A percentile compares a stretch with the other conserved stretches of the same genome.
These are phyloP conservation scores for Congeria kusceri DNA, from an alignment of 2,888 invertebrate genomes.

Conservation along the genomic window DNA sequence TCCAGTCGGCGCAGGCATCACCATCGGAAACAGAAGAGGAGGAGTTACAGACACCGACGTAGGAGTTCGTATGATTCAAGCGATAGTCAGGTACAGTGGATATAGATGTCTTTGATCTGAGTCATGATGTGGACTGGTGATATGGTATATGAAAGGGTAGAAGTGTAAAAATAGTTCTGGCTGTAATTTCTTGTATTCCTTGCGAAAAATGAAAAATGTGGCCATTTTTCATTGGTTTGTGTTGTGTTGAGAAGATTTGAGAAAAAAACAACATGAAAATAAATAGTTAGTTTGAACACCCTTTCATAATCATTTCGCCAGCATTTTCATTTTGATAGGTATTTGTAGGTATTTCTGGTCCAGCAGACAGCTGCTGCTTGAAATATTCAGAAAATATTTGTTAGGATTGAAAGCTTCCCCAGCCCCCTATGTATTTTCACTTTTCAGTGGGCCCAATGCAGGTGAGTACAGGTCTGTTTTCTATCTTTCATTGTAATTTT, in stretches of 20 bases:
- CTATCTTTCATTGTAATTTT: not conserved
- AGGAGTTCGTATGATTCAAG: conserved; percentile 68
- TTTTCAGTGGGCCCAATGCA: conserved; percentile 20
- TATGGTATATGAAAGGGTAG: too few relatives aligned
- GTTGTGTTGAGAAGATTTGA: too few relatives aligned
- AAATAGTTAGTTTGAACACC: too few relatives aligned
- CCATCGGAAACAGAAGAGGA: conserved; percentile 63
- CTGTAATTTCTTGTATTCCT: too few relatives aligned
- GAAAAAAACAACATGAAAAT: too few relatives aligned
- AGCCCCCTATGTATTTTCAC: conserved; percentile 31
- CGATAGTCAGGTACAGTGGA: conserved; percentile 68
- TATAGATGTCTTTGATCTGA: too few relatives aligned
- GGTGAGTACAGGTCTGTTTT: conserved; percentile 40
- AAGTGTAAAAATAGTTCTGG: too few relatives aligned
- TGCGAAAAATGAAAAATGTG: too few relatives aligned
- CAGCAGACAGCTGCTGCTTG: not conserved
- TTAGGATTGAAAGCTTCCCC: not conserved
- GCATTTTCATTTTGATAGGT: not conserved
- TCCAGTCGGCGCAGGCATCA: conserved; percentile 62
- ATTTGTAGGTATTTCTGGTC: conserved; percentile 1
- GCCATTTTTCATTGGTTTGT: too few relatives aligned
- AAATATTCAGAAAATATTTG: not conserved
- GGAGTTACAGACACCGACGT: conserved; percentile 68
- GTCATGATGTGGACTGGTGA: too few relatives aligned
- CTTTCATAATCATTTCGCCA: not conserved